Base-by-base conservation (phyloP, 2,888 invertebrate species). In the Hololepta plana region DNA sequence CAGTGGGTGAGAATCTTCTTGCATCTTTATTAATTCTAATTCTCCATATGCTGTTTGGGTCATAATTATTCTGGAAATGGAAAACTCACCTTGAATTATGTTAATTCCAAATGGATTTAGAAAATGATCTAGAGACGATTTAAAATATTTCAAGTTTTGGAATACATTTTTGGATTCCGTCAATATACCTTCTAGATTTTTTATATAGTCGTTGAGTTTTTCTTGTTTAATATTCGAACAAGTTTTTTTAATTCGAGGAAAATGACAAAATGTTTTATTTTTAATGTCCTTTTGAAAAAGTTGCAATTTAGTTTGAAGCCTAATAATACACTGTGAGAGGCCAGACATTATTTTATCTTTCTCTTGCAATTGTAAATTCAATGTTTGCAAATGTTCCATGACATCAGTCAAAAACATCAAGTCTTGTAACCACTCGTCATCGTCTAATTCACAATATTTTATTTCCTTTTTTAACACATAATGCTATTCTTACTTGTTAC, bases 11-110 rank as follows among this genome's bases (percentile, higher is more conserved):
- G n/a, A n/a, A 19, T 28, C 27, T 30, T 38, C 35, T 36, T 34
- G 33, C 34, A 38, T 35, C 32, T 35, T 36, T 37, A 37, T 34
- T 36, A 36, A 35, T 35, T 35, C 35, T 32, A 35, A 35, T 34
- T 35, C 36, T 32, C 30, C 38, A 35, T 31, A 32, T 35, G 33
- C 30, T 30, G 33, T 34, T 35, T 36, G 32, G 32, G 34, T 33
- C 34, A 36, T 35, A 35, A 34, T 34, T 37, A 34, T 37, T 31
- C 31, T 35, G 35, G 32, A 34, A 33, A 32, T 33, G 29, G 33
- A 35, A 35, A 32, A 31, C 30, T 34, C 37, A 32, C 32, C 35
- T 32, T 34, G 30, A 36, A 35, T 35, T 34, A 27, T 35, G 32
- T 35, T 34, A 27, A 30, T 30, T 27, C 27, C 24, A 31, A 27